Percentiles rank a stretch among this genome's conserved stretches.
Evolutionary conservation across 2,797 vertebrate species (phyloP).

Genomic region (Lutjanus campechanus): DNA sequence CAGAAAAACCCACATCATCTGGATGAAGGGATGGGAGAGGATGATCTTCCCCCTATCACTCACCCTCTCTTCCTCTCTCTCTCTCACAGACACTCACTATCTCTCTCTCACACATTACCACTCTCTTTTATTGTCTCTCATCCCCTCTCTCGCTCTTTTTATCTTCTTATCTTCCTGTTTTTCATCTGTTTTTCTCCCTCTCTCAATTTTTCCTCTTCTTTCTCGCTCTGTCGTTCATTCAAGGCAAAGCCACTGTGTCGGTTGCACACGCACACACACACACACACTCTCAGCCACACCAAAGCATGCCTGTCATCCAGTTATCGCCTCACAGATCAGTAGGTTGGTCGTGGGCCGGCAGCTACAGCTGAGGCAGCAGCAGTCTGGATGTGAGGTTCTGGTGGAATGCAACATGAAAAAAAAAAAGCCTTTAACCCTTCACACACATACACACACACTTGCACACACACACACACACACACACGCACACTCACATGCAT

Average conservation of each 20-base stretch:
- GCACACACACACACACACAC: slow-evolving; percentile 27
- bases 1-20: slow-evolving; percentile 59
- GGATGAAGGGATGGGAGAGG: slow-evolving; percentile 49
- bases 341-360: slow-evolving; percentile 58
- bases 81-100: background rate
- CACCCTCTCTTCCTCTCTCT: background rate
- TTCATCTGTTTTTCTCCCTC: slow-evolving; percentile 1
- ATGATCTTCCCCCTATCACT: slow-evolving; percentile 20
- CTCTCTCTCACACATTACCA: background rate
- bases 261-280: slow-evolving; percentile 11
- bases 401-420: slow-evolving; percentile 67
- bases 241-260: slow-evolving; percentile 28
- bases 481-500: slow-evolving; percentile 10
- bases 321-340: slow-evolving; percentile 73
- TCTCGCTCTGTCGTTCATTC: slow-evolving; percentile 27
- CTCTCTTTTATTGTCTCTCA: slow-evolving; percentile 15
- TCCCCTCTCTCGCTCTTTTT: background rate
- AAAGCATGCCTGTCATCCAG: slow-evolving; percentile 65
- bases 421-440: slow-evolving; percentile 47
- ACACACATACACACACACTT: slow-evolving; percentile 21
- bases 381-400: slow-evolving; percentile 60
- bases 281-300: slow-evolving; percentile 47
- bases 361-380: slow-evolving; percentile 75
- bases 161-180: slow-evolving; percentile 31
- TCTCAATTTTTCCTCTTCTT: slow-evolving; percentile 17